phyloP scores from a whole-genome alignment of 1,140 invertebrate species.

The Macrocentrus cingulum region DNA sequence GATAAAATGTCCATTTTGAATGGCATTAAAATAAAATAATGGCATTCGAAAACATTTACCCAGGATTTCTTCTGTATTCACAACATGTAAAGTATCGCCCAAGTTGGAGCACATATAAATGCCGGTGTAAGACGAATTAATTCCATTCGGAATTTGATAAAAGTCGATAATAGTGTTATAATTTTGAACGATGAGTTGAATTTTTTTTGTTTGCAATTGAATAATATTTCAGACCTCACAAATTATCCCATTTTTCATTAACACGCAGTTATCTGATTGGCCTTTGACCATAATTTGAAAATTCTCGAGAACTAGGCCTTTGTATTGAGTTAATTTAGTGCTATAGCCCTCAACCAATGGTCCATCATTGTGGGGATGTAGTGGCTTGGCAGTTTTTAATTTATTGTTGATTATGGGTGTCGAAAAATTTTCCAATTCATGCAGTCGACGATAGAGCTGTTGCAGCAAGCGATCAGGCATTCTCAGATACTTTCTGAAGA shows the following conservation, averaged over 20 bases:
- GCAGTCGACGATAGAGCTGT: constrained; percentile 2
- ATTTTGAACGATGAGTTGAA: background rate
- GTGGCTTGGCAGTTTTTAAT: background rate
- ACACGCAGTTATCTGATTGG: background rate
- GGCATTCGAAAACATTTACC: background rate
- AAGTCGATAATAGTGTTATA: too few relatives aligned
- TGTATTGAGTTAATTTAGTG: background rate
- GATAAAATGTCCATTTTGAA: too few relatives aligned
- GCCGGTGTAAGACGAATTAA: background rate
- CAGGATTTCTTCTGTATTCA: background rate
- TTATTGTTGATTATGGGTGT: background rate
- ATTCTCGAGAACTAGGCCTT: background rate
- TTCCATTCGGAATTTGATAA: background rate
- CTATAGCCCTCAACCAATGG: background rate
- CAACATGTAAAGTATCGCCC: background rate
- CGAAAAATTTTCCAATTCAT: background rate
- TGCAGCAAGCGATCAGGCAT: constrained; percentile 22
- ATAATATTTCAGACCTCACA: background rate
- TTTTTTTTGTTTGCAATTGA: background rate
- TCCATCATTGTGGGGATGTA: background rate
- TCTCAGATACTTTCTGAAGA: constrained; percentile 16
- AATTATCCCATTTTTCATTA: background rate
- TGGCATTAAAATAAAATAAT: too few relatives aligned
- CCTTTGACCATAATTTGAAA: background rate
- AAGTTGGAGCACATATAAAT: background rate